Evolutionary conservation across 2,797 vertebrate species (phyloP), one percentile per base, ranked within the genome.

Genomic region (Poecilia wingei): DNA sequence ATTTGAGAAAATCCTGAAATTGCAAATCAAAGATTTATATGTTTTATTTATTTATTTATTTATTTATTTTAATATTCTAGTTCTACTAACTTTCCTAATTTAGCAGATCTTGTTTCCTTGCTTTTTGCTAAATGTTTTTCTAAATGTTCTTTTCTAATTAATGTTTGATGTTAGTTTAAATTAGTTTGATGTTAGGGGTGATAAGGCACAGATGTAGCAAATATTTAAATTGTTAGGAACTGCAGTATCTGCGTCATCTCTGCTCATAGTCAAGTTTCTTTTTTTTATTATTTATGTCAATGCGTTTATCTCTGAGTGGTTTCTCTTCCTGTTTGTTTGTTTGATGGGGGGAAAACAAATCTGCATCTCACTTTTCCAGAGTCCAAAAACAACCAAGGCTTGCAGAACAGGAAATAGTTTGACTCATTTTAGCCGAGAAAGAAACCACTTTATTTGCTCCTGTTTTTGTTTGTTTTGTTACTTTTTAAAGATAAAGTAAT

Each of bases 301-400:
- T 79, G 87, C 82, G 82, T 79, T 46, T 75, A 49, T 83, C 71
- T 78, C 70, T 88, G 18, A 45, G 74, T 66, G 61, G 46, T 84
- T 87, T 75, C 72, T 77, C 74, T 22, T 78, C 74, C 80, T 36
- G 22, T 82, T 77, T 91, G 75, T 91, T 89, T 87, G 39, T 61
- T 82, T 82, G 73, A 86, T 86, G 87, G 75, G 74, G 79, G 57
- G 70, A 75, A 6, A 53, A 74, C 41, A 75, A 72, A 74, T 71
- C 69, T 64, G 33, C 51, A 81, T 76, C 77, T 86, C 82, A 59
- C 55, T 72, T 86, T 77, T 85, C 69, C 36, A 49, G 47, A 82
- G 79, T 91, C 91, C 91, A 91, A 88, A 82, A 93, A 87, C 86
- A 93, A 90, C 91, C 91, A 69, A 53, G 71, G 25, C 74, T 49